Evolutionary conservation across 2,888 invertebrate genomes (phyloP).

Genomic region (Charanyca ferruginea): DNA sequence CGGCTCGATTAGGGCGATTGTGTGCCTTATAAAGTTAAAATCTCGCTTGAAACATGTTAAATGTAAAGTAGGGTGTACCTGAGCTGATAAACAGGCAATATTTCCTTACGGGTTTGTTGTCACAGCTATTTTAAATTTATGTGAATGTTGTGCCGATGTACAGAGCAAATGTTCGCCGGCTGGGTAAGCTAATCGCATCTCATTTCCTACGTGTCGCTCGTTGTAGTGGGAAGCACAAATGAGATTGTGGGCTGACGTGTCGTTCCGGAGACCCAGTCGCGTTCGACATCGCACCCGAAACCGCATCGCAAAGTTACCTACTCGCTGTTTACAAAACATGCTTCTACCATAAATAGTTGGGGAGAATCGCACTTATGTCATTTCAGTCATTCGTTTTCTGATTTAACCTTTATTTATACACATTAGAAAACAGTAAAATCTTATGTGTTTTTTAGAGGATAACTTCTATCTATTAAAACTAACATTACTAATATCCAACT

Average conservation of each 20-base stretch:
- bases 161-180: slow-evolving; percentile 69
- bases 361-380: slow-evolving; percentile 6
- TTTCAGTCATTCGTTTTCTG: neutral
- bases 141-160: slow-evolving; percentile 63
- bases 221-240: slow-evolving; percentile 83
- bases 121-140: slow-evolving; percentile 65
- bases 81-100: slow-evolving; percentile 62
- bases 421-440: neutral
- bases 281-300: slow-evolving; percentile 74
- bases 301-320: slow-evolving; percentile 63
- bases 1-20: slow-evolving; percentile 60
- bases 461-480: neutral
- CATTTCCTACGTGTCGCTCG: slow-evolving; percentile 85
- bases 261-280: slow-evolving; percentile 79
- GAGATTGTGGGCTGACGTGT: slow-evolving; percentile 83
- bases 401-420: neutral
- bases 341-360: slow-evolving; percentile 45
- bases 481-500: neutral
- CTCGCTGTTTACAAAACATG: slow-evolving; percentile 63
- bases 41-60: slow-evolving; percentile 55
- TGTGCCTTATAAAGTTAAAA: slow-evolving; percentile 60
- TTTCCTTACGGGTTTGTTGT: slow-evolving; percentile 60
- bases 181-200: slow-evolving; percentile 84
- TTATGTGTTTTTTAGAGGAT: neutral
- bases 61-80: slow-evolving; percentile 53